Base-by-base conservation (phyloP, 2,888 invertebrate species). In the Matsumyia berberina region DNA sequence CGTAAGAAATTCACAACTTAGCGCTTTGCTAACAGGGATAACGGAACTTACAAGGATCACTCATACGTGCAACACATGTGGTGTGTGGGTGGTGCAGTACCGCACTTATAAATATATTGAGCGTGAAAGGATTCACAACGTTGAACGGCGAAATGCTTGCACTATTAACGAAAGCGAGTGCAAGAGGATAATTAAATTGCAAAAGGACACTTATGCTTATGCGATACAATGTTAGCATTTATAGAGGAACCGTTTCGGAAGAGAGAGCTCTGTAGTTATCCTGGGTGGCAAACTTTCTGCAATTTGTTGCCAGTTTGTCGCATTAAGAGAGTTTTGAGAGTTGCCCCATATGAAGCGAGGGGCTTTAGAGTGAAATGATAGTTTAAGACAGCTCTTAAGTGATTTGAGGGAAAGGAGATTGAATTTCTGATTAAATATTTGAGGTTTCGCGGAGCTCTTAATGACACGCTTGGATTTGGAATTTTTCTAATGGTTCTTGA, bases 181-280 rank as follows among this genome's bases (percentile, higher is more conserved):
- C 24, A 9, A 19, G 12, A 73, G 49, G 67, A 80, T 80, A 80
- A 80, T 80, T 80, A 80, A 80, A 74, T 73, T 60, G 66, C 79
- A 67, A 74, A 79, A 67, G 73, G 73, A 67, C 79, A 74, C 79
- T 73, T 80, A 74, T 53, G 66, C 42, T 51, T 29, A 42, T 19
- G 39, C 58, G 11, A 79, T 80, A 80, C 67, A 74, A 17, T 66
- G 73, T 51, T 53, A 46, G 6, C 60, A 37, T 78, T 70, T 62
- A 70, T 46, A 55, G 73, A 31, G 11, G 19, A n/a, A 31, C 24
- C 29, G 64, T 55, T 46, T 9, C 31, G 19, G 37, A n/a, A 42
- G 44, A 42, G 44, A 8, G 35, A 19, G 33, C 33, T 57, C 24
- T 29, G 49, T 12, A 51, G 73, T 66, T 72, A 5, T 6, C 29